phyloP scores from a whole-genome alignment of 2,797 vertebrate genomes.

The Ptychobarbus kaznakovi region DNA sequence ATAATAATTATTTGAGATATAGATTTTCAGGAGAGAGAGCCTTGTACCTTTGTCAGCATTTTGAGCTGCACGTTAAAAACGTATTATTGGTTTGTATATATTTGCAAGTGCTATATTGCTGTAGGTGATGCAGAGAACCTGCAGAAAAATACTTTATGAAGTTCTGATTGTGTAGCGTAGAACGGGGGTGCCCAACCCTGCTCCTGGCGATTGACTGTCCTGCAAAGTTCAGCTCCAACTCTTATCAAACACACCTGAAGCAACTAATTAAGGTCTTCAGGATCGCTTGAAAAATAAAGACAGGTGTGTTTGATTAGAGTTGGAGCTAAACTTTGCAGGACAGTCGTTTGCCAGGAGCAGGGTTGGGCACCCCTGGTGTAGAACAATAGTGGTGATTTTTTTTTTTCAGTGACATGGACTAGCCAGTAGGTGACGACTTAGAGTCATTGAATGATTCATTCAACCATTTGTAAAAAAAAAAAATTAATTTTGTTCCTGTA shows the following conservation, averaged over 20 bases:
- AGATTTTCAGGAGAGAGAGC: conserved; percentile 23
- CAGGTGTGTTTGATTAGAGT: too few species aligned
- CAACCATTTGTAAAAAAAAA: background rate
- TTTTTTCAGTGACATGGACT: background rate
- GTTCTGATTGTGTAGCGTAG: background rate
- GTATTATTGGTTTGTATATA: conserved; percentile 9
- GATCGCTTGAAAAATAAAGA: too few species aligned
- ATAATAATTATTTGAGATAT: conserved; percentile 43
- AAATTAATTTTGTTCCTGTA: background rate
- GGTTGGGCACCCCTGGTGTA: background rate
- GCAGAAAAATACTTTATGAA: background rate
- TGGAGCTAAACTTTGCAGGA: too few species aligned
- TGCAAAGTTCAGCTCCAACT: too few species aligned
- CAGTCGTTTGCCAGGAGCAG: too few species aligned
- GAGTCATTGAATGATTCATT: background rate
- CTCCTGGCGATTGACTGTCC: too few species aligned
- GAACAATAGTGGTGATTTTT: background rate
- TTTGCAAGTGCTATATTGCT: conserved; percentile 12
- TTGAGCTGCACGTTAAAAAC: conserved; percentile 1
- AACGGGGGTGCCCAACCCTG: background rate
- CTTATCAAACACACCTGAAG: too few species aligned
- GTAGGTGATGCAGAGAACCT: background rate
- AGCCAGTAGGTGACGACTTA: background rate
- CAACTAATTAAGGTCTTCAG: too few species aligned
- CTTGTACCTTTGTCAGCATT: conserved; percentile 28